phyloP scores from a whole-genome alignment of 1,140 invertebrate species.

The Thalassaphorura encarpata region DNA sequence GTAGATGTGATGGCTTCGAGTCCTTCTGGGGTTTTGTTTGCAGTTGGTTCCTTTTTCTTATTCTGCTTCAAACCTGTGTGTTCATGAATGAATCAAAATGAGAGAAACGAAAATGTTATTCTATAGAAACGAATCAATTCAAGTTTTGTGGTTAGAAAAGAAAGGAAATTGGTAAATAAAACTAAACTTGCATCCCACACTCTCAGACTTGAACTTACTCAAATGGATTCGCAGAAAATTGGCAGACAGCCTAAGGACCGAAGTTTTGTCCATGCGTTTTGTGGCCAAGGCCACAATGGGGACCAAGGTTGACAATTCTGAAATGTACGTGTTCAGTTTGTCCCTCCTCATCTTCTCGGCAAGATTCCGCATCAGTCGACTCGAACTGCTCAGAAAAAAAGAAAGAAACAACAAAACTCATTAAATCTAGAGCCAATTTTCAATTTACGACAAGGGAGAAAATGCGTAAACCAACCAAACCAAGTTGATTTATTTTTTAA shows the following conservation, averaged over 20 bases:
- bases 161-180: too few relatives aligned
- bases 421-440: too few relatives aligned
- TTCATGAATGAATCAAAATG: background rate
- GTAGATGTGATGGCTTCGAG: slow-evolving; percentile 20
- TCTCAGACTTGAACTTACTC: slow-evolving; percentile 44
- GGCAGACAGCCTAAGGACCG: slow-evolving; percentile 68
- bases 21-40: slow-evolving; percentile 17
- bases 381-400: slow-evolving; percentile 45
- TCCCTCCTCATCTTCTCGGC: slow-evolving; percentile 83
- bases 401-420: background rate
- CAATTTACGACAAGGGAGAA: too few relatives aligned
- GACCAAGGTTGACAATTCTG: slow-evolving; percentile 65
- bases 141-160: too few relatives aligned
- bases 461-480: too few relatives aligned
- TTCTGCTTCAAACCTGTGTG: slow-evolving; percentile 30
- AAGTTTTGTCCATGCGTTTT: slow-evolving; percentile 79
- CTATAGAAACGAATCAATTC: too few relatives aligned
- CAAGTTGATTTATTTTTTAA: too few relatives aligned
- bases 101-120: too few relatives aligned
- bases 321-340: slow-evolving; percentile 76
- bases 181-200: too few relatives aligned
- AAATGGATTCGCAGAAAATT: slow-evolving; percentile 57
- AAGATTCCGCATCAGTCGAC: slow-evolving; percentile 62
- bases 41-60: background rate
- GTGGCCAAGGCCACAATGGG: slow-evolving; percentile 67